Base-by-base conservation (phyloP, 2,797 vertebrate genomes). In the Pelobates cultripes region DNA sequence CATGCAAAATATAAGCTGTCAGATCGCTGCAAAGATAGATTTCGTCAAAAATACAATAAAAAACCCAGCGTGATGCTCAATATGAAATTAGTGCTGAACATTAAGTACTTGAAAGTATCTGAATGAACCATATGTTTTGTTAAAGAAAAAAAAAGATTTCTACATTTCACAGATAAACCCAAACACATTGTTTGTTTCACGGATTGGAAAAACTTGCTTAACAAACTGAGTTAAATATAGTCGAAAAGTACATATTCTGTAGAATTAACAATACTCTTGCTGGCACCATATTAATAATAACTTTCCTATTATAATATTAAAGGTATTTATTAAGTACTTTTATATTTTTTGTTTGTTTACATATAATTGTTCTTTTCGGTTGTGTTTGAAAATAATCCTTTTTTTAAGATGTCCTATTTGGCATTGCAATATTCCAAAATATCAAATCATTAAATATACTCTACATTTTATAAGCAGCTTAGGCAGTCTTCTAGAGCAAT, bases 1-100 rank as follows among this genome's bases (percentile, higher is more conserved):
- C 28, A 40, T 64, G 61, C 61, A 64, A 1, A 42, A 43, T 68
- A n/a, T 68, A 68, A 4, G 42, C 66, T 68, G 66, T 41, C 41
- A 68, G 40, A 43, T 68, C 3, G 9, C 42, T 42, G 40, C 66
- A 68, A 68, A 68, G 42, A 68, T 43, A 67, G 40, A 8, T 68
- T 68, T 42, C 43, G 40, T 68, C 66, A 68, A 68, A 68, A 68
- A 68, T 43, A 68, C 66, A 68, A 42, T 43, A 68, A 7, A 68
- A 17, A 43, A 43, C 28, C 7, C 66, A 68, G 66, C 66, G 43
- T 68, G 66, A 43, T 68, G 28, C 28, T 10, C 40, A 43, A 12
- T 43, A 43, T 43, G 66, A 68, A 14, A 68, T 68, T 68, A 68
- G 7, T 13, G 66, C 42, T 68, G 66, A 68, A 68, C 66, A 68